A percentile compares a stretch with the other conserved stretches of the same genome.
Evolutionary conservation across 2,797 vertebrate genomes (phyloP).

Genomic region (Labroides dimidiatus): DNA sequence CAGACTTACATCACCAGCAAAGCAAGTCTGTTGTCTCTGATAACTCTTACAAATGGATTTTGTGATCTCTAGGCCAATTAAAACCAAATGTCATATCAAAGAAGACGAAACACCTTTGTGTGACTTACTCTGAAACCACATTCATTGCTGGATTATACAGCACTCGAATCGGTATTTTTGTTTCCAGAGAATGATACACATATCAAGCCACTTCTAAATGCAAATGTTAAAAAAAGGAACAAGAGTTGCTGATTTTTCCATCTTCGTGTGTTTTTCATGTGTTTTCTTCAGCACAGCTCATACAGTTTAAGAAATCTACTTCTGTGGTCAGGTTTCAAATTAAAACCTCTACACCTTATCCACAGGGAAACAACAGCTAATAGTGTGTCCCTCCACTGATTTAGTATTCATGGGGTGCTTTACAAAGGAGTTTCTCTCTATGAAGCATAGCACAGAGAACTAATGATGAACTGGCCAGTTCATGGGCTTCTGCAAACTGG

Average conservation of each 20-base stretch:
- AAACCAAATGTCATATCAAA: neutral
- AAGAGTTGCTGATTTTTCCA: too few relatives aligned
- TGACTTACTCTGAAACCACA: neutral
- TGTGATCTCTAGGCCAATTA: conserved; percentile 1
- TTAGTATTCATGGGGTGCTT: neutral
- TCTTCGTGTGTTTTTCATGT: too few relatives aligned
- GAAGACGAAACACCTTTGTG: neutral
- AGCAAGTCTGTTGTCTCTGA: neutral
- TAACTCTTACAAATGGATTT: neutral
- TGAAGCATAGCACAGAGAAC: neutral
- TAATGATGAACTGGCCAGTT: neutral
- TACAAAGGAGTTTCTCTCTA: neutral
- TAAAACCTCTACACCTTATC: neutral
- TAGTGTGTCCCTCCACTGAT: neutral
- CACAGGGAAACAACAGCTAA: neutral
- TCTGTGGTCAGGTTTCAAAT: too few relatives aligned
- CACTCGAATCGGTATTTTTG: neutral
- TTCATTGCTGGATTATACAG: neutral
- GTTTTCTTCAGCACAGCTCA: too few relatives aligned
- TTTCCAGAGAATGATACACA: neutral
- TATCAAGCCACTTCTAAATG: neutral
- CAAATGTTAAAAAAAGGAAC: too few relatives aligned
- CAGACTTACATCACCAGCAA: too few relatives aligned
- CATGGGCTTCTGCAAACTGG: conserved; percentile 3
- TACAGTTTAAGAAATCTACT: too few relatives aligned